Evolutionary conservation across 2,797 vertebrate genomes (phyloP).

Genomic region (Lutjanus campechanus): DNA sequence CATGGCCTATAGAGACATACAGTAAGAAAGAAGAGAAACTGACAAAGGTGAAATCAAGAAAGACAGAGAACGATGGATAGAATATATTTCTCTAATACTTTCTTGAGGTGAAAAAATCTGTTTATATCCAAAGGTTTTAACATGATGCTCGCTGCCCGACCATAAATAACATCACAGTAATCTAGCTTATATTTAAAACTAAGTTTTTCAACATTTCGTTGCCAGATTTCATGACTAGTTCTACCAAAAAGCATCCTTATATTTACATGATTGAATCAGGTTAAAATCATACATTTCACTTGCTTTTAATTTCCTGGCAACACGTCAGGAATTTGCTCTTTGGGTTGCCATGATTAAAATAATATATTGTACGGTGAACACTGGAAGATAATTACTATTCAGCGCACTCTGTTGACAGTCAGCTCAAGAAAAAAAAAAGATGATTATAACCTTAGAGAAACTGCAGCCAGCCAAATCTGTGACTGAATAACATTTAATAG

Average conservation of each 20-base stretch:
- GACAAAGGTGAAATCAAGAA: constrained; percentile 33
- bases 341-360: not conserved
- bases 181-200: no score
- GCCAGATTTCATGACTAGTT: not conserved
- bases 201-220: no score
- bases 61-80: constrained; percentile 10
- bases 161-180: no score
- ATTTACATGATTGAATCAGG: not conserved
- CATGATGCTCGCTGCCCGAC: no score
- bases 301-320: constrained; percentile 12
- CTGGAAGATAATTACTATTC: constrained; percentile 39
- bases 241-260: not conserved
- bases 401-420: constrained; percentile 49
- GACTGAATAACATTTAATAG: constrained; percentile 62
- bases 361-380: constrained; percentile 1
- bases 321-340: constrained; percentile 6
- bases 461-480: constrained; percentile 51
- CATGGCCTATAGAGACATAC: constrained; percentile 40
- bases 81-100: no score
- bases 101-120: no score
- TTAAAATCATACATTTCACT: not conserved
- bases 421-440: constrained; percentile 37
- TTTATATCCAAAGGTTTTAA: no score
- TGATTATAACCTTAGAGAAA: constrained; percentile 61
- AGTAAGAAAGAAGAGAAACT: constrained; percentile 10